Evolutionary conservation across 2,113 vertebrate species (phyloP).

Genomic region (Mungos mungo): DNA sequence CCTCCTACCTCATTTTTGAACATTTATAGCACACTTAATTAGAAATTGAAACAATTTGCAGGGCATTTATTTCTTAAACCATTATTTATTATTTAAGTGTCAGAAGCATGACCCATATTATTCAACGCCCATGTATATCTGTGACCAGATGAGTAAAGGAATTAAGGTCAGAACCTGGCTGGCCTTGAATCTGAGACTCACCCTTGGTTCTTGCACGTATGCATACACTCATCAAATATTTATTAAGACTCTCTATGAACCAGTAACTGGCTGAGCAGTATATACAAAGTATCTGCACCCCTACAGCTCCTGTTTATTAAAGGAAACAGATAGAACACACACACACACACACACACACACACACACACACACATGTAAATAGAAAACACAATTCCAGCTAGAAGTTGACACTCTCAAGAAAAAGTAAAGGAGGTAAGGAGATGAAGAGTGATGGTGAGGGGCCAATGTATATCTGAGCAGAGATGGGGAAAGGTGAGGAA

Average conservation of each 20-base stretch:
- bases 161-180: neutral
- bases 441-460: neutral
- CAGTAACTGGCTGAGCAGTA: neutral
- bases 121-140: neutral
- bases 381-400: neutral
- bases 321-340: neutral
- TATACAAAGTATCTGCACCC: neutral
- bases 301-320: neutral
- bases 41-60: neutral
- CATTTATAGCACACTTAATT: neutral
- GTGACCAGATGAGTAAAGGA: neutral
- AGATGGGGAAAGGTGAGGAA: neutral
- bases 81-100: neutral
- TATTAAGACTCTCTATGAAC: neutral
- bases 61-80: neutral
- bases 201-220: accelerated
- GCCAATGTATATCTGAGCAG: neutral
- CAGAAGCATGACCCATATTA: neutral
- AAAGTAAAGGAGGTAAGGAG: neutral
- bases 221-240: neutral
- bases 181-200: neutral
- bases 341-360: too few relatives aligned
- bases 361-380: too few relatives aligned
- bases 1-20: neutral
- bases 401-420: neutral